Evolutionary conservation across 2,113 vertebrate genomes (phyloP).

Genomic region (Dromiciops gliroides): DNA sequence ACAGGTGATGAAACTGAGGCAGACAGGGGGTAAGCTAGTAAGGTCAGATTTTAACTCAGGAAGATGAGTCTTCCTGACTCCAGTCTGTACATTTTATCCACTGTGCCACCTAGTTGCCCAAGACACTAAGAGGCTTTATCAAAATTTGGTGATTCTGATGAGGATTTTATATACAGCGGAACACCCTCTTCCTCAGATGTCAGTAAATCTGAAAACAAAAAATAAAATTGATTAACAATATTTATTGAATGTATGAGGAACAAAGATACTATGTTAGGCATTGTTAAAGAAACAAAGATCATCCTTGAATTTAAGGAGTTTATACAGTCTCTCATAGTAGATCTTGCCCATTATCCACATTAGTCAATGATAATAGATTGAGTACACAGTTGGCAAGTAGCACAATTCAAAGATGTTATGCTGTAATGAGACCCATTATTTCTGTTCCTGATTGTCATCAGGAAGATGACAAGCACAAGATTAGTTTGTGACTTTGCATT

Average conservation of each 20-base stretch:
- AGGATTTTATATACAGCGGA: not conserved
- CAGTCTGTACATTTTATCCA: not conserved
- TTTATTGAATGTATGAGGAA: not conserved
- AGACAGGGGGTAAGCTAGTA: not conserved
- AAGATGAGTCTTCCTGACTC: not conserved
- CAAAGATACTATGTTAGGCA: no score
- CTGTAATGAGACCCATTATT: not conserved
- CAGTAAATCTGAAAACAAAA: not conserved
- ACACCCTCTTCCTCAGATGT: not conserved
- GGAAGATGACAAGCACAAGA: constrained; percentile 16
- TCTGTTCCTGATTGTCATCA: not conserved
- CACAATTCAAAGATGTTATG: not conserved
- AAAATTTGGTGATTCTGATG: not conserved
- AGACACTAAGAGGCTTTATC: not conserved
- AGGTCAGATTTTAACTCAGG: not conserved
- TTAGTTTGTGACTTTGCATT: constrained; percentile 40
- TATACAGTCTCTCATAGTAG: not conserved
- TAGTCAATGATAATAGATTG: not conserved
- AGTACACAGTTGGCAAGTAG: not conserved
- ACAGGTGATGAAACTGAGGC: not conserved
- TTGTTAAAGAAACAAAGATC: not conserved
- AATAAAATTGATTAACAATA: not conserved
- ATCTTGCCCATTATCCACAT: not conserved
- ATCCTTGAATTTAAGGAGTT: not conserved
- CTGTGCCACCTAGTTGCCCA: not conserved